phyloP scores from a whole-genome alignment of 2,797 vertebrate species.

The Hirundo rustica region DNA sequence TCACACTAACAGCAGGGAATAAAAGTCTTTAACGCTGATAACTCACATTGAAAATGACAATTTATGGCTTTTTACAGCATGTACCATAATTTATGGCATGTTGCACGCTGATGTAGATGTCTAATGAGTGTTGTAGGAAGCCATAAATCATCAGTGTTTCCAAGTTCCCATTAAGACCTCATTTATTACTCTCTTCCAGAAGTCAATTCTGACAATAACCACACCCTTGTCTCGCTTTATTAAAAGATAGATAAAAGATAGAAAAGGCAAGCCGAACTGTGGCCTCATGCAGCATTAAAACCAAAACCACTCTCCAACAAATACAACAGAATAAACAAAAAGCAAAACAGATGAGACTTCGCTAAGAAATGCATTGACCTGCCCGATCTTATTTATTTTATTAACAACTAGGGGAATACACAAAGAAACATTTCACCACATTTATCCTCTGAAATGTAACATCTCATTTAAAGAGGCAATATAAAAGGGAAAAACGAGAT shows the following conservation, averaged over 20 bases:
- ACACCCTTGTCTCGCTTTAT: constrained; percentile 8
- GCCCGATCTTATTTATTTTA: not conserved
- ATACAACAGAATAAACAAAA: not conserved
- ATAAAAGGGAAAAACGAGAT: not conserved
- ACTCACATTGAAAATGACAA: constrained; percentile 55
- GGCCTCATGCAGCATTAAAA: not conserved
- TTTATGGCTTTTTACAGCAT: constrained; percentile 60
- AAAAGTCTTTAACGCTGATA: constrained; percentile 59
- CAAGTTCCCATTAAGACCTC: constrained; percentile 15
- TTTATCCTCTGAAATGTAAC: constrained; percentile 5
- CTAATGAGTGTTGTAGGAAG: constrained; percentile 56
- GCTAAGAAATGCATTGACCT: not conserved
- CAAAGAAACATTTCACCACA: constrained; percentile 29
- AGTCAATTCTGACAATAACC: constrained; percentile 7
- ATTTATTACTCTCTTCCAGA: not conserved
- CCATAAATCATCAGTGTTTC: constrained; percentile 29
- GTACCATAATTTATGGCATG: constrained; percentile 56
- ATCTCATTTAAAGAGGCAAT: not conserved
- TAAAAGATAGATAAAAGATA: not conserved
- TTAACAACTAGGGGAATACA: not conserved
- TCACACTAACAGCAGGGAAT: constrained; percentile 36
- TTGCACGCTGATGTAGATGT: constrained; percentile 17
- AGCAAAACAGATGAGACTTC: not conserved
- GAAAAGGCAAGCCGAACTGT: not conserved
- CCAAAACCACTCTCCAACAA: not conserved